A percentile compares a stretch with the other conserved stretches of the same genome.
Evolutionary conservation across 2,113 vertebrate species (phyloP).

Genomic region (Sylvietta virens): DNA sequence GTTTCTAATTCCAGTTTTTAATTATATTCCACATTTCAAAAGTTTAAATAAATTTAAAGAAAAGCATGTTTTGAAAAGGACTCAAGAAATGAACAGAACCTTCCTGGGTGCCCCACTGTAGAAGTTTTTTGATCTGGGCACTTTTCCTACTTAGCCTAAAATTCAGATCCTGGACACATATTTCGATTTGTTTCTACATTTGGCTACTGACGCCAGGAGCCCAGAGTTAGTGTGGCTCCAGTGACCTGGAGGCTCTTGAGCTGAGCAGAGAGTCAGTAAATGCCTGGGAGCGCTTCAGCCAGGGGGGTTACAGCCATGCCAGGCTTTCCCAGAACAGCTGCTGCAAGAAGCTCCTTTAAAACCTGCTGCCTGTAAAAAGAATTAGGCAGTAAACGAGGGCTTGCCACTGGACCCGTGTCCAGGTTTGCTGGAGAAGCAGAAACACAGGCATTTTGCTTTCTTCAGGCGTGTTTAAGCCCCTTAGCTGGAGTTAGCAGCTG

Average conservation of each 20-base stretch:
- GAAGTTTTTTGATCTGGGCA: background rate
- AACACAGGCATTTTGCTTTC: background rate
- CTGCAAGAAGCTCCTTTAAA: background rate
- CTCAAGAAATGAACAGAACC: background rate
- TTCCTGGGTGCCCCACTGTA: background rate
- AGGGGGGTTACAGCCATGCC: background rate
- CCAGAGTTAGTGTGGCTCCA: background rate
- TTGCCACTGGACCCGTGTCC: background rate
- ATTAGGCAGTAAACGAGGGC: background rate
- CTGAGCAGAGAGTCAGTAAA: conserved; percentile 3
- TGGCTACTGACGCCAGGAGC: background rate
- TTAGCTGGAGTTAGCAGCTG: background rate
- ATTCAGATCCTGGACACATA: background rate
- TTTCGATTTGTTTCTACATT: background rate
- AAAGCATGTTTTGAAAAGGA: background rate
- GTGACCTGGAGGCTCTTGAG: background rate
- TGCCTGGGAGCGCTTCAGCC: background rate
- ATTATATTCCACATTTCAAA: background rate
- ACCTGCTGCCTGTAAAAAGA: conserved; percentile 42
- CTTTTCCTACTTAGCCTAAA: background rate
- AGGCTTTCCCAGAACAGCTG: conserved; percentile 29
- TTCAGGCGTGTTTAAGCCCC: background rate
- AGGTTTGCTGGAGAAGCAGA: background rate
- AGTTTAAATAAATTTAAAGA: background rate
- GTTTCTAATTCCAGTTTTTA: background rate